Conservation (phyloP, 23 tunicate genomes). For the Ascidia mentula region DNA sequence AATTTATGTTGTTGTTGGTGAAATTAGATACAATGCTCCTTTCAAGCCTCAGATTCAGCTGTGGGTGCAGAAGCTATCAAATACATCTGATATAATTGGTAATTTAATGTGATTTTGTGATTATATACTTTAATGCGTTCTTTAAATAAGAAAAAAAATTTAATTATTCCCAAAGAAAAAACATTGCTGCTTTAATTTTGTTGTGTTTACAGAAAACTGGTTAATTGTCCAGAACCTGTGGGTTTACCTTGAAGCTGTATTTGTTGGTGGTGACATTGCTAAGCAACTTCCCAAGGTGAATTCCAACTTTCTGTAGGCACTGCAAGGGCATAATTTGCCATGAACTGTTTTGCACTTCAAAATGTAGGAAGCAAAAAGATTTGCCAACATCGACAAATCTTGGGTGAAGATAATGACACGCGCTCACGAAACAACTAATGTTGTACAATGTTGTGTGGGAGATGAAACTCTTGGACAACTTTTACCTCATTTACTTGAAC, state of each 20-base stretch:
- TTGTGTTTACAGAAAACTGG: slow-evolving; percentile 86
- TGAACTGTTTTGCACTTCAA: not conserved
- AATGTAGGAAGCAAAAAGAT: slow-evolving; percentile 89
- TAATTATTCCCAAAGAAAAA: not conserved
- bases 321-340: too few relatives aligned
- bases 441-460: slow-evolving; percentile 98
- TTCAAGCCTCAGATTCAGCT: slow-evolving; percentile 87
- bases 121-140: not conserved
- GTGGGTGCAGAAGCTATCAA: slow-evolving; percentile 96
- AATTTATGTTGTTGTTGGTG: not conserved
- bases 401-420: slow-evolving; percentile 98
- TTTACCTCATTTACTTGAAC: slow-evolving; percentile 91
- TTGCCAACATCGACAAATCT: slow-evolving; percentile 95
- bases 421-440: slow-evolving; percentile 94
- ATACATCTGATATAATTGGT: slow-evolving; percentile 95
- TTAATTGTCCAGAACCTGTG: slow-evolving; percentile 96
- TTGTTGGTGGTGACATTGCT: slow-evolving; percentile 99
- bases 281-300: slow-evolving; percentile 95
- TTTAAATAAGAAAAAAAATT: not conserved
- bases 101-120: too few relatives aligned
- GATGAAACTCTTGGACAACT: slow-evolving; percentile 94
- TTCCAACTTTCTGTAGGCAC: too few relatives aligned
- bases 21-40: slow-evolving; percentile 88
- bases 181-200: too few relatives aligned
- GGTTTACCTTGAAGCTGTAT: slow-evolving; percentile 98